Evolutionary conservation across 30 jellyfish, hydroid and myxozoan genomes (phyloP).

Genomic region (Pelagia noctiluca): DNA sequence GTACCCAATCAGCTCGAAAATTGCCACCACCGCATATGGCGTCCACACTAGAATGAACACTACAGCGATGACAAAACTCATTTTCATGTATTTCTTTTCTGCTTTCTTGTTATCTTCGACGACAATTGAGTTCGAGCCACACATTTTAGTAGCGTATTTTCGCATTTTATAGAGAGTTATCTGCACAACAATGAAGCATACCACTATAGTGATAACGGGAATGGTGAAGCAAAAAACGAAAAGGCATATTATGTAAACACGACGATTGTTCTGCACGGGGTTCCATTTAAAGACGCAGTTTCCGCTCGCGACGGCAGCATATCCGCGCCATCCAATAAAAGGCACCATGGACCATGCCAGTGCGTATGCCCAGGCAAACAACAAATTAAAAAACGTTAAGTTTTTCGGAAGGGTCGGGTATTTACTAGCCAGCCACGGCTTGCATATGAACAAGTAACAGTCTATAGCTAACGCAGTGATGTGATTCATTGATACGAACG

Average conservation of each 20-base stretch:
- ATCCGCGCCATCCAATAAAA: not conserved
- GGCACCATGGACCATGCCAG: not conserved
- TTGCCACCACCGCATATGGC: not conserved
- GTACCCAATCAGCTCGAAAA: too few relatives aligned
- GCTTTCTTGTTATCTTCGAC: not conserved
- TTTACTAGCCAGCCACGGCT: not conserved
- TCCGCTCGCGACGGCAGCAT: not conserved
- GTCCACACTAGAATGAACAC: not conserved
- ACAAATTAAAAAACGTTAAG: not conserved
- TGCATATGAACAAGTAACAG: not conserved
- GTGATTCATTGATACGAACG: not conserved
- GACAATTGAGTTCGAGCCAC: not conserved
- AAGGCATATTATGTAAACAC: not conserved
- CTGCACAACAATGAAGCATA: not conserved
- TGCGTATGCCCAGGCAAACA: not conserved
- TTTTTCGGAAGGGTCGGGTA: not conserved
- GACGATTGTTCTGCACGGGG: not conserved
- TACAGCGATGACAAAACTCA: not conserved
- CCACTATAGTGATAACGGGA: not conserved
- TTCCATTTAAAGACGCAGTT: not conserved
- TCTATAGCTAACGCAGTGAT: slow-evolving; percentile 1
- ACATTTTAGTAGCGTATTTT: not conserved
- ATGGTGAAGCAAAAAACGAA: not conserved
- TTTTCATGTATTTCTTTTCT: not conserved
- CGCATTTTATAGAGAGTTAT: not conserved